A percentile compares a stretch with the other conserved stretches of the same genome.
These are phyloP conservation scores for Cyclophora punctaria DNA, from an alignment of 2,888 invertebrate species.

Conservation along the genomic window DNA sequence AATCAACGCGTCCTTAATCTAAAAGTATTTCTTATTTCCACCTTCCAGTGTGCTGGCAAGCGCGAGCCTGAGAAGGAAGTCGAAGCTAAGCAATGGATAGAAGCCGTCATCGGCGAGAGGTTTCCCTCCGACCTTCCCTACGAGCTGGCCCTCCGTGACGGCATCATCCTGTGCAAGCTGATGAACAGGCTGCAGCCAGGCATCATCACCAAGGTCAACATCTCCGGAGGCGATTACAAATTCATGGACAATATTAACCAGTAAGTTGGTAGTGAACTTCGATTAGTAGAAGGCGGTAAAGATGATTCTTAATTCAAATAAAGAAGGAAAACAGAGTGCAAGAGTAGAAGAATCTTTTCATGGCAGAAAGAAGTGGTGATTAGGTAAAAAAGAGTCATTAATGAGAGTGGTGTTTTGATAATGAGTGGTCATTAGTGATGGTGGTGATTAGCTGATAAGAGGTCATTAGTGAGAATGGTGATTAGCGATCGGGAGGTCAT, in stretches of 20 bases:
- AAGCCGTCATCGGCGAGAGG: constrained; percentile 84
- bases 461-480: too few relatives aligned
- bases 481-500: too few relatives aligned
- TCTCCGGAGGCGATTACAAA: constrained; percentile 92
- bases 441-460: too few relatives aligned
- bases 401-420: too few relatives aligned
- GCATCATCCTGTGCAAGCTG: constrained; percentile 88
- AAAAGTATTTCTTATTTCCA: constrained; percentile 1
- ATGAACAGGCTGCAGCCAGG: constrained; percentile 93
- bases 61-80: constrained; percentile 85
- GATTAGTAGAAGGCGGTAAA: too few relatives aligned
- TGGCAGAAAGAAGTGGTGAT: too few relatives aligned
- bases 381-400: too few relatives aligned
- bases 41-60: constrained; percentile 85
- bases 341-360: too few relatives aligned
- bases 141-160: constrained; percentile 87
- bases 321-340: too few relatives aligned
- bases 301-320: too few relatives aligned
- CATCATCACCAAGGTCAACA: constrained; percentile 87
- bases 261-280: constrained; percentile 69
- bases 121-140: constrained; percentile 82
- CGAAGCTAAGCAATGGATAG: constrained; percentile 91
- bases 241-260: constrained; percentile 97
- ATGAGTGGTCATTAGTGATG: too few relatives aligned
- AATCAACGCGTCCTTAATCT: not conserved